phyloP scores from a whole-genome alignment of 2,113 vertebrate species.

The Sebastes fasciatus region DNA sequence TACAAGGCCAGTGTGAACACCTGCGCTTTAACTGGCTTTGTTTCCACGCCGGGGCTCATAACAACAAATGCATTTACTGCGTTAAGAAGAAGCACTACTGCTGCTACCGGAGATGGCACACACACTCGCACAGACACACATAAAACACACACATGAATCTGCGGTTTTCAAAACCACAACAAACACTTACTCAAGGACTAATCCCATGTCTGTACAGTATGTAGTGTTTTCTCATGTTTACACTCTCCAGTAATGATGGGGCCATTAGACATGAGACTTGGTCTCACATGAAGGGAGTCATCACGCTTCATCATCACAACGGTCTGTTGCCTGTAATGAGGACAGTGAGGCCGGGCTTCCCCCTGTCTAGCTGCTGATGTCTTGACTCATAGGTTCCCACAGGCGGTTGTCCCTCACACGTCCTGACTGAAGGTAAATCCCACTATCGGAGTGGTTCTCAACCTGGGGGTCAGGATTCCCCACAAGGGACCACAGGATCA shows the following conservation, averaged over 20 bases:
- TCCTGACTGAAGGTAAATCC: constrained; percentile 41
- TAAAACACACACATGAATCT: constrained; percentile 48
- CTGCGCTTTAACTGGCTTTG: constrained; percentile 42
- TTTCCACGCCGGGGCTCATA: constrained; percentile 21
- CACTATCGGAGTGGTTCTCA: not conserved
- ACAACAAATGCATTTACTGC: constrained; percentile 34
- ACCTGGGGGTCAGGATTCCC: not conserved
- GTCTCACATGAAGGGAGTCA: constrained; percentile 72
- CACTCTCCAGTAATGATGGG: constrained; percentile 65
- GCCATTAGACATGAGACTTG: constrained; percentile 66
- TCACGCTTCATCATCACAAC: constrained; percentile 58
- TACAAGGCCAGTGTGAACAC: constrained; percentile 32
- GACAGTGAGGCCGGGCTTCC: constrained; percentile 61
- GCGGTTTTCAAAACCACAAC: constrained; percentile 69
- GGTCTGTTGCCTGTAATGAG: constrained; percentile 63
- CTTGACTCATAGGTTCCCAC: constrained; percentile 48
- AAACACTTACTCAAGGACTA: constrained; percentile 59
- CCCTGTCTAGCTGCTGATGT: constrained; percentile 41
- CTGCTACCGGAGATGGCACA: constrained; percentile 38
- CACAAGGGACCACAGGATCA: not conserved
- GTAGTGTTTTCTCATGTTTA: constrained; percentile 74
- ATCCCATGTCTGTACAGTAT: constrained; percentile 57
- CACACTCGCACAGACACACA: constrained; percentile 26
- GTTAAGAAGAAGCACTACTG: constrained; percentile 32
- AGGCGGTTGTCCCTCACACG: constrained; percentile 31